These are phyloP conservation scores for Meteorus sp. DNA, from an alignment of 1,140 invertebrate genomes.

Conservation along the genomic window DNA sequence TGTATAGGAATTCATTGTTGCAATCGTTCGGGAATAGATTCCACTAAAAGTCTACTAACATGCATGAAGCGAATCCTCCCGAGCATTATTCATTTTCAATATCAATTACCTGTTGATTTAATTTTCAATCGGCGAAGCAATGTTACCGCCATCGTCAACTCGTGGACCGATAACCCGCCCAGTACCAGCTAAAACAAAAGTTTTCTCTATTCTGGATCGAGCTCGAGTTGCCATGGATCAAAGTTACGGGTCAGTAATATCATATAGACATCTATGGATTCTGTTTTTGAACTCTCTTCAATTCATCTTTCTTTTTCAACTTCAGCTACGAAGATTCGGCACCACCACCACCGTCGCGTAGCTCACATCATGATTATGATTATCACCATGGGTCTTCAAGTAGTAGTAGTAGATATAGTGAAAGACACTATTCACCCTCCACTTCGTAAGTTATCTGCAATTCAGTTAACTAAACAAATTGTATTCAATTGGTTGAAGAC, in stretches of 20 bases:
- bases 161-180: slow-evolving; percentile 58
- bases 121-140: slow-evolving; percentile 27
- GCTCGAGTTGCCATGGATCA: slow-evolving; percentile 80
- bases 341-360: slow-evolving; percentile 38
- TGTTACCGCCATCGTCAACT: slow-evolving; percentile 49
- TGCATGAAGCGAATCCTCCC: not conserved
- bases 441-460: slow-evolving; percentile 38
- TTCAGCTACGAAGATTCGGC: slow-evolving; percentile 38
- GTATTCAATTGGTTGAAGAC: slow-evolving; percentile 9
- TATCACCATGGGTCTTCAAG: slow-evolving; percentile 43
- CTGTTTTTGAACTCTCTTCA: slow-evolving; percentile 2
- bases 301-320: slow-evolving; percentile 3
- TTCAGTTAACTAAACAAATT: slow-evolving; percentile 6
- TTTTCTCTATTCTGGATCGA: slow-evolving; percentile 79
- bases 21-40: too few relatives aligned
- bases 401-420: slow-evolving; percentile 41
- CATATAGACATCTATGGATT: slow-evolving; percentile 2
- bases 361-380: slow-evolving; percentile 45
- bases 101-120: too few relatives aligned
- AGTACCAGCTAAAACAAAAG: slow-evolving; percentile 73
- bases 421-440: slow-evolving; percentile 44
- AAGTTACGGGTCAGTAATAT: slow-evolving; percentile 63
- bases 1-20: too few relatives aligned
- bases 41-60: too few relatives aligned
- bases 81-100: not conserved